A percentile compares a stretch with the other conserved stretches of the same genome.
These are phyloP conservation scores for Limnodromus scolopaceus DNA, from an alignment of 2,797 vertebrate species.

Conservation along the genomic window DNA sequence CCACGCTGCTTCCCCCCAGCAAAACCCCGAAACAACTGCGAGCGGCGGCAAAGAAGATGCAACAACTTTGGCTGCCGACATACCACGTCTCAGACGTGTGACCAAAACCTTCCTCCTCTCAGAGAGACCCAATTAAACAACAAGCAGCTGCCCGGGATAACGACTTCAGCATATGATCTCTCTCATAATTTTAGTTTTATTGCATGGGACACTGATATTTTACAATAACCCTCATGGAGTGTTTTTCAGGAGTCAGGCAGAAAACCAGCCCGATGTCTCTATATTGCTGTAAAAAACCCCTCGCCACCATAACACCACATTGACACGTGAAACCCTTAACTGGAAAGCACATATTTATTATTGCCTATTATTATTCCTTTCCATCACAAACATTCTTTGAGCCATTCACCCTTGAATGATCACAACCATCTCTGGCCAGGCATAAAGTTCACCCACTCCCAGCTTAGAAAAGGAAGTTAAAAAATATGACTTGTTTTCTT, in stretches of 20 bases:
- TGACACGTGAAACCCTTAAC: background rate
- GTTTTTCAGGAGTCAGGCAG: background rate
- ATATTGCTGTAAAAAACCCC: rapidly evolving
- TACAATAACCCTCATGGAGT: background rate
- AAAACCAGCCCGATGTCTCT: background rate
- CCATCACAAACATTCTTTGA: background rate
- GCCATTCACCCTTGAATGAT: background rate
- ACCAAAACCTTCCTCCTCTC: background rate
- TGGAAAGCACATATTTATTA: background rate
- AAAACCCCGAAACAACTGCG: rapidly evolving
- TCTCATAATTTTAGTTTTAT: background rate
- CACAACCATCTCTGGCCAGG: background rate
- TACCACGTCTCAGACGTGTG: rapidly evolving
- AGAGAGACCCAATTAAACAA: background rate
- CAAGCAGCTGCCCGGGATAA: background rate
- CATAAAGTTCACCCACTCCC: background rate
- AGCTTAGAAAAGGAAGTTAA: conserved; percentile 7
- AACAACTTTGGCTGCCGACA: background rate
- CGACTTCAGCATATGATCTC: rapidly evolving
- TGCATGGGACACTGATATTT: background rate
- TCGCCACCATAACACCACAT: rapidly evolving
- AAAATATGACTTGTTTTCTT: background rate
- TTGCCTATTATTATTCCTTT: background rate
- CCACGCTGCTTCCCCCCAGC: background rate
- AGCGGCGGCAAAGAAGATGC: rapidly evolving